phyloP scores from a whole-genome alignment of 2,797 vertebrate species.

The Falco peregrinus region DNA sequence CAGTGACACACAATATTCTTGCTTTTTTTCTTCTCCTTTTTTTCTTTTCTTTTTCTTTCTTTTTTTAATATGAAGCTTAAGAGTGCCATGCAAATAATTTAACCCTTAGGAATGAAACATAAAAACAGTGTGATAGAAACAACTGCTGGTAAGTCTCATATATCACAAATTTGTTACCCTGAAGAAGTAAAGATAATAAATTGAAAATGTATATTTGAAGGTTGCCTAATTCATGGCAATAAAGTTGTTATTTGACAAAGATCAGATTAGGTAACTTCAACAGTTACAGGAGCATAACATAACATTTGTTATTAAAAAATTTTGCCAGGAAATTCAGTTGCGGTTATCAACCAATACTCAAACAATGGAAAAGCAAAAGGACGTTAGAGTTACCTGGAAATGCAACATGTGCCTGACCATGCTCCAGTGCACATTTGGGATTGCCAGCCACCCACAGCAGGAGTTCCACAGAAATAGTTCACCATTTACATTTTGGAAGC shows the following conservation, averaged over 20 bases:
- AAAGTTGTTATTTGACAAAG: not conserved
- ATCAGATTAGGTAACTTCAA: not conserved
- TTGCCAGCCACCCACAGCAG: not conserved
- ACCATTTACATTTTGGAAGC: not conserved
- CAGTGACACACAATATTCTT: not conserved
- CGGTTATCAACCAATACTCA: not conserved
- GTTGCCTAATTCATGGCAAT: not conserved
- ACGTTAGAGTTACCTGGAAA: not conserved
- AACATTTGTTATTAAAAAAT: not conserved
- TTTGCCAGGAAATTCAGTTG: not conserved
- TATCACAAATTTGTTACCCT: not conserved
- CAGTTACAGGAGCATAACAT: not conserved
- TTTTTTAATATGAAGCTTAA: not conserved
- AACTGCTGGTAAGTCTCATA: not conserved
- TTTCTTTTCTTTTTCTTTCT: rapidly evolving
- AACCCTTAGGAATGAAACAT: not conserved
- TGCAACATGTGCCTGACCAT: not conserved
- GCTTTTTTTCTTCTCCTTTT: not conserved
- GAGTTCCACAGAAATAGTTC: not conserved
- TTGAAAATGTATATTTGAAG: not conserved
- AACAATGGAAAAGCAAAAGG: not conserved
- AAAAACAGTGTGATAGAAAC: not conserved
- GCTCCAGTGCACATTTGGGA: not conserved
- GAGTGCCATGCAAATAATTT: not conserved
- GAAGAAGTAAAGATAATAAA: not conserved